Conservation (phyloP, 2,113 vertebrate species). For the Pelodiscus sinensis region DNA sequence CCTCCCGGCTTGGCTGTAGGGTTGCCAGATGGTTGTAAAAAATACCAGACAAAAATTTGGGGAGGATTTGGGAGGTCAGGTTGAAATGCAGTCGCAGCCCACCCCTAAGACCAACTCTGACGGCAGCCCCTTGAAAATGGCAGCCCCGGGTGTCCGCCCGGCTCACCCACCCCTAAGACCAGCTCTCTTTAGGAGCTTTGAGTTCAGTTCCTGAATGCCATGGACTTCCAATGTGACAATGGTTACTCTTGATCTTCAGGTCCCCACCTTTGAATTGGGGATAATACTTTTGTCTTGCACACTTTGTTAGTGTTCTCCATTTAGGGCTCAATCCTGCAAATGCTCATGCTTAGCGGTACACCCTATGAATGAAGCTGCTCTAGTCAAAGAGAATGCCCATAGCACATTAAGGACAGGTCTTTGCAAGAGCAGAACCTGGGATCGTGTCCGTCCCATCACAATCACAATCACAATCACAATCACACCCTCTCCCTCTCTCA, state of each 20-base stretch:
- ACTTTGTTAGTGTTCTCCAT: neutral
- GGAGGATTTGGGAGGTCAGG: too few species aligned
- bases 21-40: too few species aligned
- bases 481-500: too few species aligned
- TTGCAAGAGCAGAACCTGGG: neutral
- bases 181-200: neutral
- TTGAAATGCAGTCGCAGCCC: too few species aligned
- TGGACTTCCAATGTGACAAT: accelerated
- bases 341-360: neutral
- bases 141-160: too few species aligned
- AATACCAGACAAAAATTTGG: too few species aligned
- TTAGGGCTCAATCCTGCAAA: neutral
- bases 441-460: too few species aligned
- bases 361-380: neutral
- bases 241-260: neutral
- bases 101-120: too few species aligned
- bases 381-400: neutral
- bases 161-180: too few species aligned
- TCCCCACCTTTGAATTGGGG: neutral
- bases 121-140: too few species aligned
- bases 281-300: neutral
- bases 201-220: neutral
- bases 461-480: too few species aligned
- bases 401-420: neutral
- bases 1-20: too few species aligned